These are phyloP conservation scores for Montipora sp. DNA, from an alignment of 64 coral and sea anemone species.

Conservation along the genomic window DNA sequence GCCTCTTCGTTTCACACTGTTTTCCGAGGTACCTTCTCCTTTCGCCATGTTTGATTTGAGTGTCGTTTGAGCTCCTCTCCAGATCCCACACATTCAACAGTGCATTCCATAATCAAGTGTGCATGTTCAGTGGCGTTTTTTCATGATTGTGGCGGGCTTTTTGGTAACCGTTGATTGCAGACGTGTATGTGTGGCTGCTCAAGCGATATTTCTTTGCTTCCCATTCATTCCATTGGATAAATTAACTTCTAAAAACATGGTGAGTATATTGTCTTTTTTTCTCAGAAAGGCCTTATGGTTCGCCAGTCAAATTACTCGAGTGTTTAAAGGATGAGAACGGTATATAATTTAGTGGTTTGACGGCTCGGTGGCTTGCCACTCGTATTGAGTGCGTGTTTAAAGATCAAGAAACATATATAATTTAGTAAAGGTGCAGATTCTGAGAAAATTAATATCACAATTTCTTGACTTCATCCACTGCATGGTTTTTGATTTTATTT, in stretches of 20 bases:
- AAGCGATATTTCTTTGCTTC: not conserved
- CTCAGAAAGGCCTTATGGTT: not conserved
- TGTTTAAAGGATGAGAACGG: not conserved
- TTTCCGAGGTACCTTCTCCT: not conserved
- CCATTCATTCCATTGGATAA: not conserved
- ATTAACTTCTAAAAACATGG: not conserved
- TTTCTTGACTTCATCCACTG: too few relatives aligned
- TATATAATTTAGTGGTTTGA: not conserved
- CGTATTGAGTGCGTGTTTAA: not conserved
- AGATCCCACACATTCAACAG: not conserved
- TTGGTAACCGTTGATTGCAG: not conserved
- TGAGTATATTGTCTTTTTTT: not conserved
- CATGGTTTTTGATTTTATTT: too few relatives aligned
- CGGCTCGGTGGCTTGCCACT: not conserved
- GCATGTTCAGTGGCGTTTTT: not conserved
- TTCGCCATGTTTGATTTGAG: not conserved
- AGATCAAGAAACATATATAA: not conserved
- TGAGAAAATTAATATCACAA: too few relatives aligned
- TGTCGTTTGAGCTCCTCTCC: not conserved
- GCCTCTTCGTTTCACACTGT: constrained; percentile 7
- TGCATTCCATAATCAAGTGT: not conserved
- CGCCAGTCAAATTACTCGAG: not conserved
- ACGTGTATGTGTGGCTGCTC: not conserved
- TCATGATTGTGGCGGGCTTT: not conserved
- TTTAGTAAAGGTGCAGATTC: not conserved